Base-by-base conservation (phyloP, 2,113 vertebrate species). In the Edolisoma coerulescens region DNA sequence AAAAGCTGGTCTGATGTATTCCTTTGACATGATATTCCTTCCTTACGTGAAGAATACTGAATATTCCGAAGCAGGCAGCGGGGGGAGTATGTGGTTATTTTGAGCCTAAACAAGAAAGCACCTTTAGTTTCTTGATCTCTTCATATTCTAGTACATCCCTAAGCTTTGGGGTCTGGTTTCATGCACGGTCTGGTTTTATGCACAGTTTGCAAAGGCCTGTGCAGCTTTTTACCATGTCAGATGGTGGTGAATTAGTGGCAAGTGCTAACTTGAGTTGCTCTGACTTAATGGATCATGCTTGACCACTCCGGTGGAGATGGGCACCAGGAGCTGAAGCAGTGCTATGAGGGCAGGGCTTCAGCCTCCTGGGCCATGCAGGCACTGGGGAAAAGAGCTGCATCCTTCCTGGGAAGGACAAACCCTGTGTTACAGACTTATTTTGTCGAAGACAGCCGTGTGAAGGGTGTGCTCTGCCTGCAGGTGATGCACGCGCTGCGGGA, bases 401-500 rank as follows among this genome's bases (percentile, higher is more conserved):
- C n/a, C n/a, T 47, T 77, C 42, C 37, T 86, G 56, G 52, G 67
- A 20, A 57, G 59, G 53, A 15, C 8, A 74, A 27, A 28, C 11
- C 1, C 23, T 23, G 30, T 70, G 2, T 77, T 20, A 5, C 4
- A 71, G 44, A 7, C 4, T n/a, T 9, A 1, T 20, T 70, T 63
- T 24, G 15, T 33, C 35, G 2, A 5, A 23, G 65, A 3, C 22
- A 60, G 30, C 19, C 3, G 4, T n/a, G 41, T 84, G 69, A 74
- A 45, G 28, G 20, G 16, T 49, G 54, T 50, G 10, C 5, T 12
- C 23, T 59, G 79, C 76, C 73, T 13, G 6, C 87, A 99, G 99
- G 99, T 99, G 89, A 99, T 99, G 99, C 99, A 99, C 50, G 99
- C 99, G 0, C 98, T 99, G 97, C 98, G 99, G 10, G 99, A 99